Conservation (phyloP, 2,113 vertebrate genomes). For the Cisticola juncidis region DNA sequence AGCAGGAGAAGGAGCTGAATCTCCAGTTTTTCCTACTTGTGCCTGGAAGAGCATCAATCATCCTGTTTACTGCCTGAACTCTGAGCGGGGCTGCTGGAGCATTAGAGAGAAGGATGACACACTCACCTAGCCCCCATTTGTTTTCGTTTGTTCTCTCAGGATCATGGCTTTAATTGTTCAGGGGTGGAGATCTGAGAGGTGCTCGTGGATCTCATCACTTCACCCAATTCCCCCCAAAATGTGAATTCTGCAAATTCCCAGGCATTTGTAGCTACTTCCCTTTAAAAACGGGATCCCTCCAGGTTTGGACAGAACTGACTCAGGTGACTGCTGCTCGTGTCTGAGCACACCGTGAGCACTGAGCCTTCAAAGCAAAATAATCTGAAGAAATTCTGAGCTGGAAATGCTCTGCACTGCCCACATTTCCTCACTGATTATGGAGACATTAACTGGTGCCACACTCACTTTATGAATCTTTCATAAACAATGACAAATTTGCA, state of each 20-base stretch:
- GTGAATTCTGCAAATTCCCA: not conserved
- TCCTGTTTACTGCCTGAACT: constrained; percentile 3
- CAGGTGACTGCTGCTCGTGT: not conserved
- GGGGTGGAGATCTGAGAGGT: not conserved
- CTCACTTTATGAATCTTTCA: constrained; percentile 17
- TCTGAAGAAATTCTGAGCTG: not conserved
- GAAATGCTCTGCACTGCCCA: not conserved
- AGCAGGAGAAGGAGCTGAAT: constrained; percentile 50
- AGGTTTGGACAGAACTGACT: not conserved
- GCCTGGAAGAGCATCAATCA: constrained; percentile 7
- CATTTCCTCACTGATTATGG: not conserved
- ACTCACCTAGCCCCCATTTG: not conserved
- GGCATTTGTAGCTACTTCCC: rapidly evolving
- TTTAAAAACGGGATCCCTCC: not conserved
- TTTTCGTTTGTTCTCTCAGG: not conserved
- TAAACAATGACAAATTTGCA: not conserved
- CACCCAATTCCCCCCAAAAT: rapidly evolving
- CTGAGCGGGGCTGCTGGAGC: not conserved
- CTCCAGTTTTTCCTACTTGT: constrained; percentile 51
- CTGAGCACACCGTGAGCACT: not conserved
- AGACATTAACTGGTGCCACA: not conserved
- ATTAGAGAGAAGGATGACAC: constrained; percentile 6
- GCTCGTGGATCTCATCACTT: rapidly evolving
- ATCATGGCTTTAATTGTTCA: not conserved
- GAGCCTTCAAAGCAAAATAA: not conserved